Percentiles rank a stretch among this genome's conserved stretches.
These are phyloP conservation scores for Brachylomia viminalis DNA, from an alignment of 2,888 invertebrate genomes.

Conservation along the genomic window DNA sequence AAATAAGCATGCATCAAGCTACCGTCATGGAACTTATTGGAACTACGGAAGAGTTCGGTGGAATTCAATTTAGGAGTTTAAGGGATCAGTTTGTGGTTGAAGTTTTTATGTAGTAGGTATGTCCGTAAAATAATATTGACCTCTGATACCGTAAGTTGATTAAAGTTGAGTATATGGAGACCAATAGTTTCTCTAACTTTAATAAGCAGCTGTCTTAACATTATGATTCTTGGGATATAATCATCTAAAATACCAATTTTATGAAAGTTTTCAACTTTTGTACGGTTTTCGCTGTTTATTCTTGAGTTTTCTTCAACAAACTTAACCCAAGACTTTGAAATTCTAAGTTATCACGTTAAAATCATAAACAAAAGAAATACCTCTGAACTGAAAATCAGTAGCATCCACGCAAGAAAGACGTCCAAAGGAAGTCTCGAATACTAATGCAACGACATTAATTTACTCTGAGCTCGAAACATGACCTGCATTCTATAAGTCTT, in stretches of 20 bases:
- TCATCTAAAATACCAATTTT: too few relatives aligned
- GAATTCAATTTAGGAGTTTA: conserved; percentile 40
- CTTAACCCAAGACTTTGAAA: not conserved
- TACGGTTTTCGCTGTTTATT: not conserved
- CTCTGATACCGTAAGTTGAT: not conserved
- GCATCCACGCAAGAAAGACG: conserved; percentile 18
- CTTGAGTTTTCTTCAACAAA: not conserved
- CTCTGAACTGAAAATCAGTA: conserved; percentile 33
- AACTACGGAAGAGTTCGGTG: conserved; percentile 33
- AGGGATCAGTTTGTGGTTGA: conserved; percentile 15
- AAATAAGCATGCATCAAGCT: conserved; percentile 63
- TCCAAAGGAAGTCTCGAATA: conserved; percentile 37
- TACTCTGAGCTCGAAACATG: conserved; percentile 25
- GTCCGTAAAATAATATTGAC: not conserved
- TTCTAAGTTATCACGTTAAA: conserved; percentile 2
- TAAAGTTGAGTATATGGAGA: not conserved
- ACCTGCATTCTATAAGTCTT: conserved; percentile 29
- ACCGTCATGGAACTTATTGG: conserved; percentile 56
- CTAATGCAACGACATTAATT: conserved; percentile 41
- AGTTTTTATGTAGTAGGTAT: conserved; percentile 25
- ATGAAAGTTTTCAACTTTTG: not conserved
- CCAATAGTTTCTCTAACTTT: not conserved
- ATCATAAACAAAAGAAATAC: conserved; percentile 27
- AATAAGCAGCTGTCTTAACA: too few relatives aligned
- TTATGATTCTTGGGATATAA: too few relatives aligned